Evolutionary conservation across 2,888 invertebrate species (phyloP), one percentile per base, ranked within the genome.

Genomic region (Drosophila koepferae): DNA sequence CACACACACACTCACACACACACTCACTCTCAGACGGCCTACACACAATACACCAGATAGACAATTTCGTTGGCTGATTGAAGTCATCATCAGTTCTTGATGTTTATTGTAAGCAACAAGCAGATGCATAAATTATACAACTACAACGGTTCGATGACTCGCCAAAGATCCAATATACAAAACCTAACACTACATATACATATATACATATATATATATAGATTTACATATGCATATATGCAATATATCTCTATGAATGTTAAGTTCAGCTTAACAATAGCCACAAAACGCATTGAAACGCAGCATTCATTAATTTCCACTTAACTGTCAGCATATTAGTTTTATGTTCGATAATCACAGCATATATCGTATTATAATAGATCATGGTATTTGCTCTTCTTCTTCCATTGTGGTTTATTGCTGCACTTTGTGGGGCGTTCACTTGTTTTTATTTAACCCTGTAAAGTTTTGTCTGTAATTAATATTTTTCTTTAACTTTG

Each of bases 241-340:
- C 28, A 4, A 18, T 48, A 40, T 49, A 8, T 44, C 20, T n/a
- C 28, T 44, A 4, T 62, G 9, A 43, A 49, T 56, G 40, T 55
- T 40, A 28, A 55, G 23, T 40, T 40, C 40, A 49, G 23, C 20
- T 36, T 5, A 53, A 55, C 69, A 78, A 78, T 63, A 61, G 78
- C 28, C 38, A 60, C 65, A 74, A 61, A 63, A 61, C 65, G 59
- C 74, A 74, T 68, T 67, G 64, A 59, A 49, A 49, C 51, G 61
- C 73, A 63, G 53, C 44, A 36, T 69, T 74, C 78, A 78, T 69
- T 79, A 76, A 76, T 74, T 66, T 80, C 44, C 58, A 64, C 71
- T 74, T 62, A 74, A 76, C 82, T 81, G 73, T 81, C 76, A 81
- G 82, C 80, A 69, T 74, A 81, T 81, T 78, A 80, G 79, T 77